Evolutionary conservation across 2,113 vertebrate genomes (phyloP), one percentile per base, ranked within the genome.

Genomic region (Athene cunicularia): DNA sequence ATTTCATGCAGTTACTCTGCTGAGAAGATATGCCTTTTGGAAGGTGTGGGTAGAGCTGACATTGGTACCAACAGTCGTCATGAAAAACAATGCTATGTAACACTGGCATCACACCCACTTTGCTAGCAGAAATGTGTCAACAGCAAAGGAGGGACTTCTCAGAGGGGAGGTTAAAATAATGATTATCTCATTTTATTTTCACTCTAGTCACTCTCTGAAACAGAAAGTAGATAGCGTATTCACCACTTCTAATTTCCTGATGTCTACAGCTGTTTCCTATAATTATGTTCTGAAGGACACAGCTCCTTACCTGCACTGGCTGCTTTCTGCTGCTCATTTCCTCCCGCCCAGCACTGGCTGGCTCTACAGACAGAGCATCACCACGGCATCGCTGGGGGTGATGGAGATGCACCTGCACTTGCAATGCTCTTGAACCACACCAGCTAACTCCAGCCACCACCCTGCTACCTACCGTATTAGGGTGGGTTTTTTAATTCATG

Each of bases 241-340:
- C 80, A 52, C 71, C 83, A 18, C 32, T 52, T 68, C 1, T 6
- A 26, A 43, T 64, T 92, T 95, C 95, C 93, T 81, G 1, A 32
- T 68, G 71, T 47, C 73, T 90, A 4, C 83, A 80, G 90, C 30
- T 94, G 83, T 93, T 93, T 97, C 74, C 91, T 95, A 22, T 82
- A 45, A 79, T 56, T 82, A 80, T 73, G 5, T 18, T 76, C 49
- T 12, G 75, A 81, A 80, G 88, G 35, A 47, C 49, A 35, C n/a
- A 75, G 41, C 32, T 88, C 47, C 49, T 88, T 3, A 10, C 28
- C 56, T 71, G n/a, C 2, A 0, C 32, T 47, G 45, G 55, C 71
- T 90, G 52, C 45, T 74, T 21, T 81, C 64, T 41, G 58, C 39
- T 67, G 64, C 76, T 35, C 3, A 0, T 56, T 49, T 64, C 27